Evolutionary conservation across 1,140 invertebrate species (phyloP).

Genomic region (Dreissena rostriformis): DNA sequence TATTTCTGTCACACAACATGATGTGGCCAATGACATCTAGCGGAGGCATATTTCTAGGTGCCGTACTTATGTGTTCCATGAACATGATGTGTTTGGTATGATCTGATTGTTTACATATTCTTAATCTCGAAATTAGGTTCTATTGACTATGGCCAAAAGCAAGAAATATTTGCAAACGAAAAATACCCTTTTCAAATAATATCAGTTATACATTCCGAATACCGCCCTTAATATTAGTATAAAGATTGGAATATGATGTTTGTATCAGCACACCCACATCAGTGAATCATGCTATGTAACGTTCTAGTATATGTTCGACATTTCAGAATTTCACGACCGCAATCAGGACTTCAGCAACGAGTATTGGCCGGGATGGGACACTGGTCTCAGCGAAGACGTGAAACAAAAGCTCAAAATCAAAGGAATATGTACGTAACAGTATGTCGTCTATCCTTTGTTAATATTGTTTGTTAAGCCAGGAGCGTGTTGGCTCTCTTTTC

Average conservation of each 20-base stretch:
- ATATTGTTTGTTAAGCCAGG: no score
- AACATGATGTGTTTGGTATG: background rate
- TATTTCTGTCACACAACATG: no score
- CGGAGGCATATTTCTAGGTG: no score
- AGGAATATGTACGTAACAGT: conserved; percentile 22
- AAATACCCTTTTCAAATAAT: background rate
- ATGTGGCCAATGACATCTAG: no score
- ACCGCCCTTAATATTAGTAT: background rate
- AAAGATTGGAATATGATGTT: background rate
- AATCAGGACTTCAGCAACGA: conserved; percentile 24
- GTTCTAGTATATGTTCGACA: background rate
- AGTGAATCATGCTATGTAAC: background rate
- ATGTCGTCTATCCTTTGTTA: no score
- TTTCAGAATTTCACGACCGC: conserved; percentile 35
- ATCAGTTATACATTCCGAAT: background rate
- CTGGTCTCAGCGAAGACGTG: conserved; percentile 4
- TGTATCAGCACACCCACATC: background rate
- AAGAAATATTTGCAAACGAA: background rate
- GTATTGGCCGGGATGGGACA: conserved; percentile 52
- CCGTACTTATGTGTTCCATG: background rate
- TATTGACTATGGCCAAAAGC: background rate
- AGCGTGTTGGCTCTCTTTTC: no score
- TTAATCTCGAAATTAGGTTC: background rate
- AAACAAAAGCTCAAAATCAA: conserved; percentile 12
- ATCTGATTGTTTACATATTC: background rate